Evolutionary conservation across 2,797 vertebrate genomes (phyloP), one percentile per base, ranked within the genome.

Genomic region (Lepidocolaptes lacrymiger): DNA sequence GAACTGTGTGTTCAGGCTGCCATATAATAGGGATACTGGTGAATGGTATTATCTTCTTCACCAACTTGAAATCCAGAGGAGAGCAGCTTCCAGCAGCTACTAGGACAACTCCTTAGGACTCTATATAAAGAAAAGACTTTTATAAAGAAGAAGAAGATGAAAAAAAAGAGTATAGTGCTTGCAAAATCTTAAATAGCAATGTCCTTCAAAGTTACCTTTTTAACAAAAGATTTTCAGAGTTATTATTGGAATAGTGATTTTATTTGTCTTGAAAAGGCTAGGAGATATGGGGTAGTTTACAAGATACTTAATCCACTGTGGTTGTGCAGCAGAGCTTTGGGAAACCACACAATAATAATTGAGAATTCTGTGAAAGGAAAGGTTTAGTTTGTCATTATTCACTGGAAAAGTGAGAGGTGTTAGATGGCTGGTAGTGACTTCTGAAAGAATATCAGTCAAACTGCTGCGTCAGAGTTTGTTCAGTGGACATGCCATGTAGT

Each of bases 401-500:
- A 26, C 51, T 5, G 9, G 54, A 37, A 72, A 63, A 16, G 26
- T 19, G 16, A 76, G 49, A 67, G 26, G 3, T 23, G 6, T 61
- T 85, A 1, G 2, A 16, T 46, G 39, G 23, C 21, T 77, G 26
- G 26, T 59, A 28, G 23, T 89, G 48, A 32, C 48, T 87, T 54
- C 34, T 64, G 61, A 61, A 61, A 52, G 28, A 55, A 27, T 0
- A 0, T 48, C 37, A 58, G 24, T 46, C 27, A 19, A 61, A 32
- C 30, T 85, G n/a, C 46, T 6, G 2, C 13, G 12, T 22, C 26
- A 56, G 19, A 3, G 11, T n/a, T 75, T 79, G 26, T 55, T 85
- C 3, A 12, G 61, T 67, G 32, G 21, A 52, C 7, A 0, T 68
- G 22, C 17, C 7, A 0, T 23, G 1, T 3, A 20, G 13, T 48